Evolutionary conservation across 2,888 invertebrate species (phyloP).

Genomic region (Neria commutata): DNA sequence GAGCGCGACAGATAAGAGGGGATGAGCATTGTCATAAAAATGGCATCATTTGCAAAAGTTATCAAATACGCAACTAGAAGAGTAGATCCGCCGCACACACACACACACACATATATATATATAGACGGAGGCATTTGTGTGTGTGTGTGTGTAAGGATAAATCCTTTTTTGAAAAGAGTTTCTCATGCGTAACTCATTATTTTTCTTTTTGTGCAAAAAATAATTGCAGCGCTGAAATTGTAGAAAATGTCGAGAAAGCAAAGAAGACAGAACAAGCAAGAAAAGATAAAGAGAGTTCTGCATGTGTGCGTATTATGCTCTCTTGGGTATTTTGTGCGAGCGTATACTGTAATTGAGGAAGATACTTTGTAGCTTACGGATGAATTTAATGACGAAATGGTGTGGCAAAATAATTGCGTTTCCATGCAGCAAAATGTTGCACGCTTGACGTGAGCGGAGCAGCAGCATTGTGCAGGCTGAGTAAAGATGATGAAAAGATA

Average conservation of each 20-base stretch:
- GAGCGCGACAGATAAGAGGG: too few relatives aligned
- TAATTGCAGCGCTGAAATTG: constrained; percentile 29
- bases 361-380: neutral
- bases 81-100: too few relatives aligned
- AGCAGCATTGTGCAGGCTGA: too few relatives aligned
- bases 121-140: neutral
- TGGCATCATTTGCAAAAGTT: too few relatives aligned
- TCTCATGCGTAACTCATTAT: constrained; percentile 62
- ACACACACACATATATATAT: too few relatives aligned
- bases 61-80: too few relatives aligned
- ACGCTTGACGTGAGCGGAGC: too few relatives aligned
- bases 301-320: neutral
- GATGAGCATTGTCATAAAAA: neutral
- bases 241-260: neutral
- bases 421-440: too few relatives aligned
- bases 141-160: neutral
- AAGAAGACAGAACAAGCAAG: neutral
- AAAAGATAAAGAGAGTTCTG: neutral
- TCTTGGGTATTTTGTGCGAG: neutral
- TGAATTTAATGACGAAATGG: constrained; percentile 9
- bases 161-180: constrained; percentile 46
- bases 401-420: too few relatives aligned
- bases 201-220: constrained; percentile 39
- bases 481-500: too few relatives aligned
- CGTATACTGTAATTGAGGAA: neutral